phyloP scores from a whole-genome alignment of 2,797 vertebrate species.

The Odontamblyopus rebecca region DNA sequence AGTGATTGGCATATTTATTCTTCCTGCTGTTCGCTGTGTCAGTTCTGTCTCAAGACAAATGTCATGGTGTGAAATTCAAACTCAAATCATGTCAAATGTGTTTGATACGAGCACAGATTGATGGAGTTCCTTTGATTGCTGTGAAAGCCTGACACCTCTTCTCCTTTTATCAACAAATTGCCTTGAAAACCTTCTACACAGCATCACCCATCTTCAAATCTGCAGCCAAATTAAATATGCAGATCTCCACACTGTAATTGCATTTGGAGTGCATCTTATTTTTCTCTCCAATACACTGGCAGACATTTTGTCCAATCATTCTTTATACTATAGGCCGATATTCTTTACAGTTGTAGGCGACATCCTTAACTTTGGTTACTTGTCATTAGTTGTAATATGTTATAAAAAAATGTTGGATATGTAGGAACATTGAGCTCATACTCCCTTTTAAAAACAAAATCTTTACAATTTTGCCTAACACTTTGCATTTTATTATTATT shows the following conservation, averaged over 20 bases:
- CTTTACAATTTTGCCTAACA: too few relatives aligned
- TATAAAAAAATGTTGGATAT: too few relatives aligned
- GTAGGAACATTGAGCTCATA: too few relatives aligned
- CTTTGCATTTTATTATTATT: too few relatives aligned
- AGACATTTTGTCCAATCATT: neutral
- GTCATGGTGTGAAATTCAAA: slow-evolving; percentile 48
- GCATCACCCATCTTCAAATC: neutral
- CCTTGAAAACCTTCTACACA: neutral
- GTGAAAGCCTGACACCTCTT: slow-evolving; percentile 41
- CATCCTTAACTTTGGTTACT: too few relatives aligned
- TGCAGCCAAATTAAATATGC: slow-evolving; percentile 10
- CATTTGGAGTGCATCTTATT: neutral
- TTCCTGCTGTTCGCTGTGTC: slow-evolving; percentile 40
- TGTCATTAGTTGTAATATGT: too few relatives aligned
- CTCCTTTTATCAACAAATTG: slow-evolving; percentile 28
- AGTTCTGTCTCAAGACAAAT: slow-evolving; percentile 50
- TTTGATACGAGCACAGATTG: slow-evolving; percentile 39
- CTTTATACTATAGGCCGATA: too few relatives aligned
- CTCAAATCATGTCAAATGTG: slow-evolving; percentile 51
- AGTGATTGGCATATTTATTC: slow-evolving; percentile 58
- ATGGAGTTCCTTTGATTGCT: slow-evolving; percentile 32
- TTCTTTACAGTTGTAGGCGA: too few relatives aligned
- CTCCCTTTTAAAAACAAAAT: too few relatives aligned
- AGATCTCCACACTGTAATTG: neutral
- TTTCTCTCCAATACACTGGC: neutral